Base-by-base conservation (phyloP, 1,140 invertebrate genomes). In the Habropoda laboriosa region DNA sequence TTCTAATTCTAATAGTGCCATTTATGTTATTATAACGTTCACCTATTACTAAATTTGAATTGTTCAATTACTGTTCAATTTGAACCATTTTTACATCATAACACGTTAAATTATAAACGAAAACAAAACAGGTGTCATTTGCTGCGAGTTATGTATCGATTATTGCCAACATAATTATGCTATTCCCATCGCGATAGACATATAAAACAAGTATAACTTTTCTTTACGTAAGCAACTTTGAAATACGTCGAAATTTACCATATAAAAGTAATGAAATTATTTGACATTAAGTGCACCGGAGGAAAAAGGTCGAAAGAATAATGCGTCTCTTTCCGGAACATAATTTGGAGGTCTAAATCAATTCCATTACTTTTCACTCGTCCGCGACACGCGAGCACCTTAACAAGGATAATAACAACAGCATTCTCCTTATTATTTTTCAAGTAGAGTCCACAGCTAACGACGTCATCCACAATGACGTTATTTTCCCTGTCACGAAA, bases 361-460 rank as follows among this genome's bases (percentile, higher is more conserved):
- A 71, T 61, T 78, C 75, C 27, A 61, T 71, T 78, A 60, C 24
- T 71, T 78, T 78, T 71, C 45, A 58, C 67, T 61, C 42, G 55
- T 16, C 24, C 6, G 10, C 49, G 27, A 42, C 75, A 61, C 27
- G 27, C 67, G 21, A 71, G 12, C 61, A 10, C 3, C 2, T 38
- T 21, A 5, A 61, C 24, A 24, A 40, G 45, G 49, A 51, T 21
- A 42, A 32, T 16, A 38, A 21, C 55, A 24, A 16, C 27, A 45
- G 21, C 16, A 42, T 40, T 13, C 27, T 5, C 0, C 16, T 45
- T 67, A 60, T 78, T 70, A 51, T 71, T 60, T 21, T 51, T 71
- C 24, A 40, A 67, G 7, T 21, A 71, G 16, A 71, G 16, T 10
- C n/a, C 42, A 24, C 32, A 24, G 2, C 35, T 35, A 2, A 72